Percentiles rank a stretch among this genome's conserved stretches.
These are phyloP conservation scores for Drosophila percnosoma DNA, from an alignment of 2,888 invertebrate genomes.

Conservation along the genomic window DNA sequence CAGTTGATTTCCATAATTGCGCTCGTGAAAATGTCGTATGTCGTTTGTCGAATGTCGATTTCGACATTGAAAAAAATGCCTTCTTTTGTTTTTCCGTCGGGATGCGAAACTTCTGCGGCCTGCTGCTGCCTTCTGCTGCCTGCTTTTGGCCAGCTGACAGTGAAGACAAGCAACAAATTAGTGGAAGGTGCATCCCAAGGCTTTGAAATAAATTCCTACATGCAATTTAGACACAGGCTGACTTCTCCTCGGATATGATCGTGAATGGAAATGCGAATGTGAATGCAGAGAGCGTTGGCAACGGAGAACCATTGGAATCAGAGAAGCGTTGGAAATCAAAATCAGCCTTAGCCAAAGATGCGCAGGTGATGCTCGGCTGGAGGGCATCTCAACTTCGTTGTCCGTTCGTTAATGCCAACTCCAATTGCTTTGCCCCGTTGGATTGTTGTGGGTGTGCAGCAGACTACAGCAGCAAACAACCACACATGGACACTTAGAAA, in stretches of 20 bases:
- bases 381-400: slow-evolving; percentile 47
- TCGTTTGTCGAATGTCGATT: slow-evolving; percentile 48
- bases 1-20: slow-evolving; percentile 71
- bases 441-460: slow-evolving; percentile 63
- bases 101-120: slow-evolving; percentile 28
- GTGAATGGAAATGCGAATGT: slow-evolving; percentile 43
- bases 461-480: not conserved
- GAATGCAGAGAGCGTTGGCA: slow-evolving; percentile 18
- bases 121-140: slow-evolving; percentile 4
- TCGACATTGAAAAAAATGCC: slow-evolving; percentile 51
- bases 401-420: slow-evolving; percentile 6
- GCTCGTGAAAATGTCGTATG: slow-evolving; percentile 17
- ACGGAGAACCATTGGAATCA: slow-evolving; percentile 15
- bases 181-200: slow-evolving; percentile 51
- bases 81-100: slow-evolving; percentile 39
- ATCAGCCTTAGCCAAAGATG: slow-evolving; percentile 41
- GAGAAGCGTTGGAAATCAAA: slow-evolving; percentile 33
- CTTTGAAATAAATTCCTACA: slow-evolving; percentile 74
- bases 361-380: slow-evolving; percentile 63
- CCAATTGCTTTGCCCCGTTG: slow-evolving; percentile 8
- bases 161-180: slow-evolving; percentile 66
- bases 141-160: slow-evolving; percentile 32
- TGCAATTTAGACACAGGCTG: slow-evolving; percentile 62
- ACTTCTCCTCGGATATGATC: slow-evolving; percentile 36
- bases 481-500: slow-evolving; percentile 17